Evolutionary conservation across 1,140 invertebrate species (phyloP).

Genomic region (Drosophila subobscura): DNA sequence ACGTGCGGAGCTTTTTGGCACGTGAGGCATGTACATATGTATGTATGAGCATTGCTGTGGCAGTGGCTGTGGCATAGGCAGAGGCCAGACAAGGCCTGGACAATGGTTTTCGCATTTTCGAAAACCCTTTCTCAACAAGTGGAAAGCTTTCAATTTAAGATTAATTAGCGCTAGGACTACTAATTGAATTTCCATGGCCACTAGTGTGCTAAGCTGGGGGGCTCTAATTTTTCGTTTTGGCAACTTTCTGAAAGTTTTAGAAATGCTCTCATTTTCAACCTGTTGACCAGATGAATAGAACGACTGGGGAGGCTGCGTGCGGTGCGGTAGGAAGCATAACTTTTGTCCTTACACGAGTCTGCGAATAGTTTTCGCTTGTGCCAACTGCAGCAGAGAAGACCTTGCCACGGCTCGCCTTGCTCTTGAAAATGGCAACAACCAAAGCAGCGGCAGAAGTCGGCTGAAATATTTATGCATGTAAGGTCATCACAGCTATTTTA

Average conservation of each 20-base stretch:
- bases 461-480: conserved; percentile 79
- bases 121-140: conserved; percentile 66
- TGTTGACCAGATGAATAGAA: conserved; percentile 55
- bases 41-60: not conserved
- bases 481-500: conserved; percentile 72
- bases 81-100: conserved; percentile 24
- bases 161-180: conserved; percentile 63
- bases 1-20: conserved; percentile 68
- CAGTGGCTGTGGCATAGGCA: conserved; percentile 7
- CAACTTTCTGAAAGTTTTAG: conserved; percentile 31
- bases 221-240: conserved; percentile 26
- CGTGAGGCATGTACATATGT: conserved; percentile 47
- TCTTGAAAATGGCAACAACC: conserved; percentile 75
- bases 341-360: conserved; percentile 59
- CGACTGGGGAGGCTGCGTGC: not conserved
- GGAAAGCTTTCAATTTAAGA: conserved; percentile 70
- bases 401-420: conserved; percentile 73
- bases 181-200: conserved; percentile 76
- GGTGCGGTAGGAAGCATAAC: conserved; percentile 2
- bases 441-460: conserved; percentile 53
- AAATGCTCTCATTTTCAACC: conserved; percentile 55
- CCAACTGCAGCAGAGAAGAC: conserved; percentile 49
- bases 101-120: conserved; percentile 42
- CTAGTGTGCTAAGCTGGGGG: not conserved
- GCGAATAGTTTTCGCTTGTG: conserved; percentile 47